Percentiles rank a stretch among this genome's conserved stretches.
These are phyloP conservation scores for Diadumene lineata DNA, from an alignment of 92 coral and sea anemone species.

Conservation along the genomic window DNA sequence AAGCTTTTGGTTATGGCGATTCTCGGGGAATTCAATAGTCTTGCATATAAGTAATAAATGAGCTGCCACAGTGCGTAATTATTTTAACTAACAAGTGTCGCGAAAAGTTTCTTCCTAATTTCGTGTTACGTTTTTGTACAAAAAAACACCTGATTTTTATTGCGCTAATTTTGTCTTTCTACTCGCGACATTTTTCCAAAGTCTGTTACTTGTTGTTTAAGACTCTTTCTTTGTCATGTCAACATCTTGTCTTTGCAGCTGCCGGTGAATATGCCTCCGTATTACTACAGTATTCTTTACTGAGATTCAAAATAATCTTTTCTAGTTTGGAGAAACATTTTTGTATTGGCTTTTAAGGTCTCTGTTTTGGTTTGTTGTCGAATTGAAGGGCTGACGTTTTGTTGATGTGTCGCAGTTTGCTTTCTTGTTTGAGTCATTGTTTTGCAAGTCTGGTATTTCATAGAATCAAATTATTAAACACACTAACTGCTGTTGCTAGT, in stretches of 20 bases:
- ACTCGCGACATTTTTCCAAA: constrained; percentile 2
- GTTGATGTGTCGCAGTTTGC: constrained; percentile 36
- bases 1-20: constrained; percentile 30
- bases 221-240: constrained; percentile 13
- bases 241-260: constrained; percentile 10
- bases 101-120: constrained; percentile 11
- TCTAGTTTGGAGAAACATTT: constrained; percentile 14
- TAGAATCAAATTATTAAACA: background rate
- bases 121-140: background rate
- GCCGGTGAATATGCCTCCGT: constrained; percentile 10
- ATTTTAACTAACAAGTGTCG: constrained; percentile 31
- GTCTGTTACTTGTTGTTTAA: constrained; percentile 9
- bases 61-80: constrained; percentile 24
- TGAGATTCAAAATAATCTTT: constrained; percentile 17
- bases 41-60: constrained; percentile 30
- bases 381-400: constrained; percentile 25
- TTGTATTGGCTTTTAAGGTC: constrained; percentile 23
- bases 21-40: constrained; percentile 32
- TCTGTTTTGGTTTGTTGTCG: constrained; percentile 10
- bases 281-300: constrained; percentile 20
- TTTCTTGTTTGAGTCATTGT: constrained; percentile 9
- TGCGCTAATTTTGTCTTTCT: background rate
- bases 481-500: constrained; percentile 1
- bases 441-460: background rate
- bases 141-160: background rate